A percentile compares a stretch with the other conserved stretches of the same genome.
Evolutionary conservation across 2,888 invertebrate genomes (phyloP).

Genomic region (Stegophylla sp.): DNA sequence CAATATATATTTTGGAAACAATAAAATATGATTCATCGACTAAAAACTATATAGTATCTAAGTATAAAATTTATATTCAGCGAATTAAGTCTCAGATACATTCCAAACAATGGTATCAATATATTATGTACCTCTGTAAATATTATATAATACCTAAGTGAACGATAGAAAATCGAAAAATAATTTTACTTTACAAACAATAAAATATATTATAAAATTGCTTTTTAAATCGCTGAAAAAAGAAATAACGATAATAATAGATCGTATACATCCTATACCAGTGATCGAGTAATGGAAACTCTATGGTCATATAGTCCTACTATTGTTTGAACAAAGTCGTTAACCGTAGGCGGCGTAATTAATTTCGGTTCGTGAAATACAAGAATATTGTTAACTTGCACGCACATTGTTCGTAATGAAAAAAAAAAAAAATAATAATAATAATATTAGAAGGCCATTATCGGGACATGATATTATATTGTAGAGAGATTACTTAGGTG

Average conservation of each 20-base stretch:
- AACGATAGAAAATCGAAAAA: too few relatives aligned
- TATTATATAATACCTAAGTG: too few relatives aligned
- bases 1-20: neutral
- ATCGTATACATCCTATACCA: neutral
- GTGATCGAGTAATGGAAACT: neutral
- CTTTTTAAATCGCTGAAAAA: neutral
- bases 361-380: slow-evolving; percentile 22
- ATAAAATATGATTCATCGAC: neutral
- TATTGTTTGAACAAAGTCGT: slow-evolving; percentile 3
- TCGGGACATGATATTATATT: neutral
- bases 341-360: slow-evolving; percentile 28
- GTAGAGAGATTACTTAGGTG: too few relatives aligned
- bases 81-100: too few relatives aligned
- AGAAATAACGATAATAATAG: neutral
- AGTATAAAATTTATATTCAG: too few relatives aligned
- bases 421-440: too few relatives aligned
- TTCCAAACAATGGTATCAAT: too few relatives aligned
- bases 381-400: slow-evolving; percentile 4
- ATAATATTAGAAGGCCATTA: slow-evolving; percentile 22
- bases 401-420: neutral
- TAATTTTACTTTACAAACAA: too few relatives aligned
- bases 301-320: neutral
- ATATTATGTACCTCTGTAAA: too few relatives aligned
- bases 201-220: neutral
- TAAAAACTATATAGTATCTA: neutral